Base-by-base conservation (phyloP, 2,888 invertebrate species). In the Eumerus sabulonum region DNA sequence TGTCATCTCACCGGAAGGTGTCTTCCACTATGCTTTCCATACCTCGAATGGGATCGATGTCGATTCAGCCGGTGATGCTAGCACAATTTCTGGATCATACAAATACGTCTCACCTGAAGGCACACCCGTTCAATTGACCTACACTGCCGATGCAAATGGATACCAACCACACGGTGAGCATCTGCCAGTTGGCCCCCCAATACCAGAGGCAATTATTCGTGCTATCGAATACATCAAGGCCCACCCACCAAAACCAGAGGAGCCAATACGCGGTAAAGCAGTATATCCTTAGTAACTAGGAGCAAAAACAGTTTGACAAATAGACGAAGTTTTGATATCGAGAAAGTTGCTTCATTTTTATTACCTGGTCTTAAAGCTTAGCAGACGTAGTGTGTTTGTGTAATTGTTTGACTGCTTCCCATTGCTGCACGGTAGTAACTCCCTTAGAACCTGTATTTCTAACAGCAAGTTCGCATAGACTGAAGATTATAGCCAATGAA, bases 31-130 rank as follows among this genome's bases (percentile, higher is more conserved):
- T 83, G 18, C 47, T 0, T 92, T 83, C 83, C 86, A 91, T 71
- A 92, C 92, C 77, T 89, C 87, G 76, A 93, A 93, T 83, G 93
- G 93, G 9, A 93, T 93, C 84, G 47, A 84, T 1, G 90, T 83
- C 0, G 90, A 91, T 83, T 92, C 91, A 83, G 82, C 84, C 11
- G 93, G 93, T 77, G 86, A 84, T 48, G 82, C 90, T 68, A 90
- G 90, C 86, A 91, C 90, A 84, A 91, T 90, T 2, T 84, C 89
- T 53, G 93, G 93, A 35, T 82, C 85, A 2, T 89, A 83, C 86
- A 71, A 84, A 2, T 92, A 90, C 87, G 87, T 90, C 27, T 86
- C 90, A 13, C 91, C 91, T 12, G 91, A 90, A 11, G 93, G 93
- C 27, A 57, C 83, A 11, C 71, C 47, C 0, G 83, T 90, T 83